Percentiles rank a stretch among this genome's conserved stretches.
These are phyloP conservation scores for Oreochromis spilurus DNA, from an alignment of 2,113 vertebrate genomes.

Conservation along the genomic window DNA sequence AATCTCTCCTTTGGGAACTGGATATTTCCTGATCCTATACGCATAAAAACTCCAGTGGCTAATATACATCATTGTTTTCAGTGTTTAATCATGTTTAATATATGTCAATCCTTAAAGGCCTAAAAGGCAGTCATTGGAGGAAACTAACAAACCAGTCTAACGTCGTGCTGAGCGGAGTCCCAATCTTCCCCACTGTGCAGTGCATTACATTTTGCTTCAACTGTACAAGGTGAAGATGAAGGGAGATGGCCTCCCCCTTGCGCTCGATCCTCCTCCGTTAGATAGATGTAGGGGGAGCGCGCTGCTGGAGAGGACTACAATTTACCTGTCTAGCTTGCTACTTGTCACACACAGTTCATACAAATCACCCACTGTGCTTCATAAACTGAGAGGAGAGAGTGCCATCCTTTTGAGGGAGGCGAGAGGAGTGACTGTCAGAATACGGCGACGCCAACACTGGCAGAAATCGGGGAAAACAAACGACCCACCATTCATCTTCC, in stretches of 20 bases:
- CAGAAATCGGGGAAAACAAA: conserved; percentile 36
- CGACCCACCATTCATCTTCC: conserved; percentile 26
- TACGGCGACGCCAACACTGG: not conserved
- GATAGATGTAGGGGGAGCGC: not conserved
- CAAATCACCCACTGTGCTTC: not conserved
- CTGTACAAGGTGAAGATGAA: not conserved
- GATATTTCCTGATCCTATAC: not conserved
- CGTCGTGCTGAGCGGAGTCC: not conserved
- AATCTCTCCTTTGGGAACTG: not conserved
- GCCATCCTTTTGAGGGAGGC: not conserved
- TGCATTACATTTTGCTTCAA: not conserved
- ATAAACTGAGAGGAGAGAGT: not conserved
- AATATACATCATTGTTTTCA: not conserved
- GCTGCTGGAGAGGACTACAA: not conserved
- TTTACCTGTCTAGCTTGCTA: not conserved
- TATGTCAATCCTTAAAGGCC: not conserved
- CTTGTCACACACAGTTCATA: not conserved
- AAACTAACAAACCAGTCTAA: not conserved
- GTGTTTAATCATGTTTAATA: not conserved
- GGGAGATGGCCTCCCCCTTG: not conserved
- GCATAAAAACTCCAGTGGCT: not conserved
- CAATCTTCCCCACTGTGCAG: not conserved
- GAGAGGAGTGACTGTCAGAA: not conserved
- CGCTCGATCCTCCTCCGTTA: not conserved
- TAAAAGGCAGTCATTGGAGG: not conserved